These are phyloP conservation scores for Hylaeus anthracinus DNA, from an alignment of 1,140 invertebrate genomes.

Conservation along the genomic window DNA sequence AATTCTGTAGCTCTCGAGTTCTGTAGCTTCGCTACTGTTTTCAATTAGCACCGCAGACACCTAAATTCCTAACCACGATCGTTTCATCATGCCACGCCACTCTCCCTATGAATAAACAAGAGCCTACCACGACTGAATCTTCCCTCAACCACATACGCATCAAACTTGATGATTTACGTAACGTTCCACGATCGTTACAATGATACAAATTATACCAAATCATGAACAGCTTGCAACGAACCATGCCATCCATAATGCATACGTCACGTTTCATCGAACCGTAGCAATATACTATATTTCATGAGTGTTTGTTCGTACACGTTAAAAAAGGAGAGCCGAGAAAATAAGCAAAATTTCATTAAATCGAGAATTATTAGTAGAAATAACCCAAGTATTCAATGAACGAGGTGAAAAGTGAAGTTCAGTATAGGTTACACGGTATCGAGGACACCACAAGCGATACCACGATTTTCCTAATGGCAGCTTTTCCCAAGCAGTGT, in stretches of 20 bases:
- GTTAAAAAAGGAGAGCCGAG: too few species aligned
- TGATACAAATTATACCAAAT: conserved; percentile 22
- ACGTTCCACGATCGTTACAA: not conserved
- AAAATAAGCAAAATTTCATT: too few species aligned
- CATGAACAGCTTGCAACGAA: not conserved
- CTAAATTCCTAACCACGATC: too few species aligned
- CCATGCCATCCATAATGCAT: conserved; percentile 13
- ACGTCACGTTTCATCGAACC: conserved; percentile 12
- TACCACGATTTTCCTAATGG: conserved; percentile 9
- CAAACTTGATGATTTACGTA: not conserved
- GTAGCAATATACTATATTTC: not conserved
- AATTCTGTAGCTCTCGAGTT: too few species aligned
- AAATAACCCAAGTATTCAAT: too few species aligned
- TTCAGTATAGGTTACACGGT: not conserved
- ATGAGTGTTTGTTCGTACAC: too few species aligned
- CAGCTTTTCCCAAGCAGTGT: not conserved
- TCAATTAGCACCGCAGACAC: too few species aligned
- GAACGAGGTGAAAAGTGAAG: too few species aligned
- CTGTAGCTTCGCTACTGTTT: too few species aligned
- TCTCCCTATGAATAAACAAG: too few species aligned
- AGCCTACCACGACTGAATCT: not conserved
- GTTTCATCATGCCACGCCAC: too few species aligned
- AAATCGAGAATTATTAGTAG: too few species aligned
- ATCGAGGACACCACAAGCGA: not conserved
- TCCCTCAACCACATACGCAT: not conserved